Conservation (phyloP, 2,888 invertebrate genomes). For the Listrodromus nycthemerus region DNA sequence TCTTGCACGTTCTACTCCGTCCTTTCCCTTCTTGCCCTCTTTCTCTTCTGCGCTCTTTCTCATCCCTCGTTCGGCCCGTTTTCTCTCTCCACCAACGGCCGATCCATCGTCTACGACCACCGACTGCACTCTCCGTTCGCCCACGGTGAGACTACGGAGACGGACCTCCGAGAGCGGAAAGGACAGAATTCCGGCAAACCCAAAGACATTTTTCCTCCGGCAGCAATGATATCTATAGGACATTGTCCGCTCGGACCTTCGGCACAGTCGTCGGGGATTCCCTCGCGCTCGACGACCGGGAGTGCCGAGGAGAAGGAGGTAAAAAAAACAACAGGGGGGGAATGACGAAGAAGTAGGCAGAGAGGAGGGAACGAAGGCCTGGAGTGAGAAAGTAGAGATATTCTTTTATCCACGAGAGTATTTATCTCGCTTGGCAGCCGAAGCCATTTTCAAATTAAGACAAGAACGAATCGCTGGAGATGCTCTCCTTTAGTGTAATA, state of each 20-base stretch:
- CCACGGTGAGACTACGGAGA: conserved; percentile 9
- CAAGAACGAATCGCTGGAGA: conserved; percentile 66
- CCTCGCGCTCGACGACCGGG: conserved; percentile 23
- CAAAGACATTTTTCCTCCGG: conserved; percentile 77
- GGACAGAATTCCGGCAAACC: conserved; percentile 73
- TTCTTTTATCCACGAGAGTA: conserved; percentile 49
- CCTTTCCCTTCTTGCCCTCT: conserved; percentile 48
- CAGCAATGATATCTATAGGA: conserved; percentile 34
- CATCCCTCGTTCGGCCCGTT: conserved; percentile 44
- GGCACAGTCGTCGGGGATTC: conserved; percentile 52
- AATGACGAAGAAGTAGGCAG: conserved; percentile 67
- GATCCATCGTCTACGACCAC: conserved; percentile 29
- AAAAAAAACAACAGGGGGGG: conserved; percentile 61
- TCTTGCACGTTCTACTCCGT: conserved; percentile 60
- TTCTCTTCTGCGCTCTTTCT: conserved; percentile 56
- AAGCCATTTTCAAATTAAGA: conserved; percentile 69
- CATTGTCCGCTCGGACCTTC: conserved; percentile 53
- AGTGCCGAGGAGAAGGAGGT: conserved; percentile 23
- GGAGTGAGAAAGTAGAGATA: conserved; percentile 36
- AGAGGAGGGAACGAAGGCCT: conserved; percentile 57
- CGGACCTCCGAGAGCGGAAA: conserved; percentile 54
- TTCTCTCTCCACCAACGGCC: conserved; percentile 34
- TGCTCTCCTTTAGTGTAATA: conserved; percentile 60
- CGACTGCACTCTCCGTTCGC: conserved; percentile 20
- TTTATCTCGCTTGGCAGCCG: conserved; percentile 68